Conservation (phyloP, 2,113 vertebrate genomes). For the Phalacrocorax aristotelis region DNA sequence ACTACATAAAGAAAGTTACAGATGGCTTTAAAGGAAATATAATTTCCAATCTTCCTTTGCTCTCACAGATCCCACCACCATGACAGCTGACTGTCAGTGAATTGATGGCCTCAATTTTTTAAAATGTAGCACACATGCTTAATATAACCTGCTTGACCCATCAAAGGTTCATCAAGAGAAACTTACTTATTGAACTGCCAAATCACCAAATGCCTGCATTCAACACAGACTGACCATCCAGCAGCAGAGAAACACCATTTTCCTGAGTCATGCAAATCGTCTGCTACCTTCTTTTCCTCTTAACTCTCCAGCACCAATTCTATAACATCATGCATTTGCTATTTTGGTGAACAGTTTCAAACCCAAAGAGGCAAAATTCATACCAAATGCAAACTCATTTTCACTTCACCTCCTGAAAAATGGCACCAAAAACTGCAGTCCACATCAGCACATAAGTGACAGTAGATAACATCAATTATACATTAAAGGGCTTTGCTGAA, state of each 20-base stretch:
- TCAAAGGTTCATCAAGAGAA: not conserved
- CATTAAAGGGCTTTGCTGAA: not conserved
- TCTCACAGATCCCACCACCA: not conserved
- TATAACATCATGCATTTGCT: not conserved
- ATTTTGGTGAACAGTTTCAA: not conserved
- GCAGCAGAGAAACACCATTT: not conserved
- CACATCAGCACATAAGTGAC: not conserved
- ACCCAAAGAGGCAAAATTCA: not conserved
- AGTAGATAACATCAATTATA: not conserved
- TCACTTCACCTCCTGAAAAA: not conserved
- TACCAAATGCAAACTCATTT: not conserved
- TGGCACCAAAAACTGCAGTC: not conserved
- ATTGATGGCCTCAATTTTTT: not conserved
- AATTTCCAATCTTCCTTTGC: not conserved
- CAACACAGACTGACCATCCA: not conserved
- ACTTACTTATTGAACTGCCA: not conserved
- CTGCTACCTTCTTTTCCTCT: not conserved
- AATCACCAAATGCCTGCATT: not conserved
- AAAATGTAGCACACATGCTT: not conserved
- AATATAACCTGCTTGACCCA: not conserved
- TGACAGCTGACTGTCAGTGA: accelerated
- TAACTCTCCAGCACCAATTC: not conserved
- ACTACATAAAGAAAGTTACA: not conserved
- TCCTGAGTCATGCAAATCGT: not conserved
- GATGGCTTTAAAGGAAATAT: not conserved